Base-by-base conservation (phyloP, 2,888 invertebrate species). In the Ephialtes manifestator region DNA sequence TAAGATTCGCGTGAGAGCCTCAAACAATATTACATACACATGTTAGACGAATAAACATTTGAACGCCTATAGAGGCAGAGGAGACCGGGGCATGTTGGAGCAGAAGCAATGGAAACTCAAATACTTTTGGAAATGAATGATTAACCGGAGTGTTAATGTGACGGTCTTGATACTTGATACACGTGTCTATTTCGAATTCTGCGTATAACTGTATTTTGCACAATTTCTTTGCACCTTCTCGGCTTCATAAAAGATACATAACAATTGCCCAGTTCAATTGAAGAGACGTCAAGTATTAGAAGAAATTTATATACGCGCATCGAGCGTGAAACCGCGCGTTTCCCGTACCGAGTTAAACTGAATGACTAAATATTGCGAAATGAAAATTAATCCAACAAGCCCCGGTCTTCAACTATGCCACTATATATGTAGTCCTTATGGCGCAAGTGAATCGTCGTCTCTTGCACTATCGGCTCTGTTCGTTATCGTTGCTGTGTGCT, bases 11-110 rank as follows among this genome's bases (percentile, higher is more conserved):
- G 43, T 5, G 15, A 43, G 15, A 46, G 18, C 15, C 55, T 46
- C 46, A 63, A 63, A 51, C 83, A 53, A 74, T 70, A 65, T 79
- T 48, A 51, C 51, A 10, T 5, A 53, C 48, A 20, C 46, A 55
- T n/a, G 48, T 68, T n/a, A 31, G 60, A 70, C 20, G 74, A 78
- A 74, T 75, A 83, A 78, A 83, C 78, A 79, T 79, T 60, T 68
- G 31, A 74, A 74, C 60, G 78, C 39, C 74, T 68, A 60, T 24
- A 67, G 20, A 55, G 13, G 31, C 65, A 20, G 20, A 65, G 10
- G 20, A 65, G 39, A 39, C 39, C 65, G 65, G 65, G 65, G 65
- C 13, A 11, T 11, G 18, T 18, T 43, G 39, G 4, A 65, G 11
- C 65, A 65, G 3, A 5, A 60, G 1, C 10, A 8, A 39, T 39